Percentiles rank a stretch among this genome's conserved stretches.
Conservation (phyloP, 2,888 invertebrate genomes). For the Pseudoips prasinana region DNA sequence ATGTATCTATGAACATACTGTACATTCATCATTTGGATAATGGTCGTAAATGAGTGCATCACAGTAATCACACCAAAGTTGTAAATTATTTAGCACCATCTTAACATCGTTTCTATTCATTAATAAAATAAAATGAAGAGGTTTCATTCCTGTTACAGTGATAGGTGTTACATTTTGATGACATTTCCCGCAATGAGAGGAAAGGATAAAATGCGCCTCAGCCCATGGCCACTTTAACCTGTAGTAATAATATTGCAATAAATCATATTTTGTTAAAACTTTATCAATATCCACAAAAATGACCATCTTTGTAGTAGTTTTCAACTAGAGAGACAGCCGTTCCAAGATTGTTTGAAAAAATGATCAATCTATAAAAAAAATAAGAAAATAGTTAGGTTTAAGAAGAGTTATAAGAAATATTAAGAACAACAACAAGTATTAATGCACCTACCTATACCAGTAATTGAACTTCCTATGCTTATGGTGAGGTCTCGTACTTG, state of each 20-base stretch:
- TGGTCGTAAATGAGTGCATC: constrained; percentile 7
- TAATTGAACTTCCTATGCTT: background rate
- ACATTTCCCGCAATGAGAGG: constrained; percentile 1
- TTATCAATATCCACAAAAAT: constrained; percentile 14
- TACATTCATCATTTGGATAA: constrained; percentile 11
- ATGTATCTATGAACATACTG: background rate
- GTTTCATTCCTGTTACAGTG: background rate
- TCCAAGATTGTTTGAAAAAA: background rate
- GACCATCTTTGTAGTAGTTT: constrained; percentile 8
- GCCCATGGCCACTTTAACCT: constrained; percentile 6
- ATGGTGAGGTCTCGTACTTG: background rate
- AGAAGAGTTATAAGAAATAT: background rate
- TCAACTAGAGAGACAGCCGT: background rate
- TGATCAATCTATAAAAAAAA: background rate
- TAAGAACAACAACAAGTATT: background rate
- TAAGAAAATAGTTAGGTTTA: background rate
- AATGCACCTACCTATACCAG: background rate
- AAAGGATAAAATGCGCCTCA: constrained; percentile 4
- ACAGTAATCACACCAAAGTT: constrained; percentile 13
- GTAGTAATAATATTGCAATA: constrained; percentile 8
- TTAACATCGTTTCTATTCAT: constrained; percentile 6
- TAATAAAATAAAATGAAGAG: constrained; percentile 1
- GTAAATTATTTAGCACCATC: constrained; percentile 2
- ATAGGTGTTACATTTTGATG: constrained; percentile 4
- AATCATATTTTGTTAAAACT: constrained; percentile 11